phyloP scores from a whole-genome alignment of 2,797 vertebrate genomes.

The Halcyon badia region DNA sequence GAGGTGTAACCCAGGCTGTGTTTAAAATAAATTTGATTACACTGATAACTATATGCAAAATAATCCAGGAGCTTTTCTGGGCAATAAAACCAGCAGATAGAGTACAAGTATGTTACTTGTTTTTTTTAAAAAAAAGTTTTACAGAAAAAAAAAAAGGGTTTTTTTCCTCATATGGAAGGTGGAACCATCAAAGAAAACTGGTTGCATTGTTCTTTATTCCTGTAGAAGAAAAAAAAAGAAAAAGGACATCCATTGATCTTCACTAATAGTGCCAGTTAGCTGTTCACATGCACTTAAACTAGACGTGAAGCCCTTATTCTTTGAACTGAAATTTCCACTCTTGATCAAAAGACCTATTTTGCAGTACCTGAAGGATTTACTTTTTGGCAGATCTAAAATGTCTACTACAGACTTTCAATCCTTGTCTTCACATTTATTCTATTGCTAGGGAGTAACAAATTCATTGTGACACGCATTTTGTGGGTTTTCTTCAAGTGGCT shows the following conservation, averaged over 20 bases:
- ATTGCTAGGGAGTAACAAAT: not conserved
- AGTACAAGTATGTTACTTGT: not conserved
- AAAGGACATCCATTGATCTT: not conserved
- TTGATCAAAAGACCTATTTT: not conserved
- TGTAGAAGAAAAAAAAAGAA: not conserved
- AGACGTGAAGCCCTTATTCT: not conserved
- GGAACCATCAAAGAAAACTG: not conserved
- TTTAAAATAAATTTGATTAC: not conserved
- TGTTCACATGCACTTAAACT: not conserved
- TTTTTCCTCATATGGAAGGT: not conserved
- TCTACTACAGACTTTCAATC: not conserved
- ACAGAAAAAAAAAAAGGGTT: rapidly evolving
- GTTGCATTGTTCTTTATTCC: not conserved
- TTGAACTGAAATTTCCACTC: not conserved
- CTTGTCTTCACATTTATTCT: not conserved
- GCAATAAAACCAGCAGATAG: not conserved
- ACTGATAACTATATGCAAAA: not conserved
- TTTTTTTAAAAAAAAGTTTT: no score
- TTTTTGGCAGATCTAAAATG: not conserved
- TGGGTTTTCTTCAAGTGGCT: not conserved
- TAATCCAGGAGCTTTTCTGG: not conserved
- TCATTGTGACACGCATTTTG: not conserved
- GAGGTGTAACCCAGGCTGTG: not conserved
- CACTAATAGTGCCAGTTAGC: not conserved
- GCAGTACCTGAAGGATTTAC: not conserved